Percentiles rank a stretch among this genome's conserved stretches.
Conservation (phyloP, 2,113 vertebrate species). For the Burhinus oedicnemus region DNA sequence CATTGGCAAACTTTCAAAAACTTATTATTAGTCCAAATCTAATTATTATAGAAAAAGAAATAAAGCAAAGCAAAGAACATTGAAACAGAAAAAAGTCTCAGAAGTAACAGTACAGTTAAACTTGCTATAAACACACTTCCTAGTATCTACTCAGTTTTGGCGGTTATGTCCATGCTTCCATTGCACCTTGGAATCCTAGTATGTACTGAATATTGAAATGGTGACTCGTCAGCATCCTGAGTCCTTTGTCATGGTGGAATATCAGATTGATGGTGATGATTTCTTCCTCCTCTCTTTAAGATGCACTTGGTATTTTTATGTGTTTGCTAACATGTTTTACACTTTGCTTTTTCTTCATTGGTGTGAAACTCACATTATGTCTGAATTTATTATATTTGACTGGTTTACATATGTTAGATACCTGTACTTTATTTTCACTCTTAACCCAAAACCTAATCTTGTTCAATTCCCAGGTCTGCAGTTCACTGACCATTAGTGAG, state of each 20-base stretch:
- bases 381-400: background rate
- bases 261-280: background rate
- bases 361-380: background rate
- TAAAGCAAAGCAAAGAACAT: background rate
- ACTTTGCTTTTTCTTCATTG: background rate
- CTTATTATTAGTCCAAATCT: background rate
- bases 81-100: background rate
- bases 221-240: background rate
- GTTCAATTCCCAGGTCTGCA: background rate
- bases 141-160: background rate
- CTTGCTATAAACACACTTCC: background rate
- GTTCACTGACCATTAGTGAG: background rate
- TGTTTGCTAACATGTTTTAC: background rate
- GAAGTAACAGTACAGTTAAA: background rate
- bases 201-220: background rate
- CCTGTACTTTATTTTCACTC: background rate
- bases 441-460: background rate
- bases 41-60: background rate
- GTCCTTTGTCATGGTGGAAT: background rate
- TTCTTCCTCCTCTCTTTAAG: background rate
- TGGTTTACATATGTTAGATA: background rate
- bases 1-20: background rate
- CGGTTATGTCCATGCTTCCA: rapidly evolving
- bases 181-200: background rate
- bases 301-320: background rate